Evolutionary conservation across 92 coral and sea anemone genomes (phyloP).

Genomic region (Epizoanthus illoricatus): DNA sequence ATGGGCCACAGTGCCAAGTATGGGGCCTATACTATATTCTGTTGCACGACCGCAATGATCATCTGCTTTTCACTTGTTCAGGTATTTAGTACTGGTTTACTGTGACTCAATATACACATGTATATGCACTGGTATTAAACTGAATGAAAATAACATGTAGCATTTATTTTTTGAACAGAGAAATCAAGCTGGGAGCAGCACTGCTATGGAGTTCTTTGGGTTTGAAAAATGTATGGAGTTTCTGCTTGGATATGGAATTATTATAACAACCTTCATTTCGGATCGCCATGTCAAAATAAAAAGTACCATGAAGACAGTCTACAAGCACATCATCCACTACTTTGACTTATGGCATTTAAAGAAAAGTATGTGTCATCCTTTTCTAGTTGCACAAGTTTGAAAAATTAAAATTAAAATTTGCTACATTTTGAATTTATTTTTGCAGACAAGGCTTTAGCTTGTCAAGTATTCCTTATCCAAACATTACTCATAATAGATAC

Average conservation of each 20-base stretch:
- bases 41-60: too few relatives aligned
- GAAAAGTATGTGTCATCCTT: slow-evolving; percentile 3
- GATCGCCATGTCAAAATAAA: slow-evolving; percentile 25
- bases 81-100: too few relatives aligned
- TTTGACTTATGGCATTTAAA: slow-evolving; percentile 20
- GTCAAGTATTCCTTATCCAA: too few relatives aligned
- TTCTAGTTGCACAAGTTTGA: not conserved
- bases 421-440: too few relatives aligned
- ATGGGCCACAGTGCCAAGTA: too few relatives aligned
- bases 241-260: slow-evolving; percentile 27
- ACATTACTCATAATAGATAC: not conserved
- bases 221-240: slow-evolving; percentile 29
- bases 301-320: slow-evolving; percentile 19
- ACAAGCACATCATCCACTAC: slow-evolving; percentile 21
- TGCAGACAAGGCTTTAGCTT: too few relatives aligned
- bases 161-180: not conserved
- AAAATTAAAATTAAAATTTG: not conserved
- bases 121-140: too few relatives aligned
- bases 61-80: too few relatives aligned
- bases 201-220: slow-evolving; percentile 6
- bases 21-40: too few relatives aligned
- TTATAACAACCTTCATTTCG: slow-evolving; percentile 32
- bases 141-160: too few relatives aligned
- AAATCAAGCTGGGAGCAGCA: slow-evolving; percentile 33
- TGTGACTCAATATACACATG: too few relatives aligned